Conservation (phyloP, 2,888 invertebrate genomes). For the Syrphus vitripennis region DNA sequence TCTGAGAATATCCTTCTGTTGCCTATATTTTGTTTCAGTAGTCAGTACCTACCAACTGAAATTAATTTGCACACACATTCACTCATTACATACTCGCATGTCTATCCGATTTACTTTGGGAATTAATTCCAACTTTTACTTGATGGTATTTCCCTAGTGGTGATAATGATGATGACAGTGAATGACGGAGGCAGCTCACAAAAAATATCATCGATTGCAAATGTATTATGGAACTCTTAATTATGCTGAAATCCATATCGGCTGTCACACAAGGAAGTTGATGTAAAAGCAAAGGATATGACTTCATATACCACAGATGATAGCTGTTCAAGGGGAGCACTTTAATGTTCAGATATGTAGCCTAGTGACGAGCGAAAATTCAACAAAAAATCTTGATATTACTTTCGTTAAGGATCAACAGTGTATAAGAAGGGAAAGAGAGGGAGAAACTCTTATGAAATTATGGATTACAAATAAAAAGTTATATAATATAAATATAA, state of each 20-base stretch:
- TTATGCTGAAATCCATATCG: constrained; percentile 52
- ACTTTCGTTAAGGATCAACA: background rate
- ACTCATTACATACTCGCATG: background rate
- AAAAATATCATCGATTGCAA: constrained; percentile 50
- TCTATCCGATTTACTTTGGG: constrained; percentile 4
- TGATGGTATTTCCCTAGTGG: background rate
- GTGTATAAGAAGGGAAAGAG: background rate
- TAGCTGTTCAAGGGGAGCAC: background rate
- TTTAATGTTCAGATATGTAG: background rate
- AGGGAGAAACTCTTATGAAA: too few relatives aligned
- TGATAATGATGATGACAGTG: constrained; percentile 28
- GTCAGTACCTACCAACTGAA: constrained; percentile 35
- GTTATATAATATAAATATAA: too few relatives aligned
- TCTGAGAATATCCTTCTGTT: background rate
- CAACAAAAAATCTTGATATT: background rate
- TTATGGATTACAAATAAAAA: too few relatives aligned
- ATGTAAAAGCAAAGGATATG: constrained; percentile 1
- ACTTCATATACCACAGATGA: background rate
- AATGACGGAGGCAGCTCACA: constrained; percentile 4
- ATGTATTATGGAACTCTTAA: constrained; percentile 37
- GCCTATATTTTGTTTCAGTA: constrained; percentile 9
- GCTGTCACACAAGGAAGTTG: background rate
- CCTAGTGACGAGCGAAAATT: background rate
- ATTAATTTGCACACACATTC: constrained; percentile 35
- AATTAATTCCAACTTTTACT: constrained; percentile 31